These are phyloP conservation scores for Calameuta pallipes DNA, from an alignment of 2,888 invertebrate genomes.

Conservation along the genomic window DNA sequence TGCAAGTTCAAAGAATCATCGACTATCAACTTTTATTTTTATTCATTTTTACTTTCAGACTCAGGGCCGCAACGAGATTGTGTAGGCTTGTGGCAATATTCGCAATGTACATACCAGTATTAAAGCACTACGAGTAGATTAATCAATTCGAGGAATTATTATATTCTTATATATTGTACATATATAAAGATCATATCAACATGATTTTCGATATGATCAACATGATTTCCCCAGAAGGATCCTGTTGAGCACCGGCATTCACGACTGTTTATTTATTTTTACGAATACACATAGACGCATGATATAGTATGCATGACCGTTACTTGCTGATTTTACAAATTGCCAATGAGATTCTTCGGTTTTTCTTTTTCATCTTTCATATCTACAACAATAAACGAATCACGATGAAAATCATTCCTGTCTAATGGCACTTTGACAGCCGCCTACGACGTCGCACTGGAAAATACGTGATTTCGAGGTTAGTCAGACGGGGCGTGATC, in stretches of 20 bases:
- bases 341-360: not conserved
- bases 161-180: not conserved
- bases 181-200: not conserved
- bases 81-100: not conserved
- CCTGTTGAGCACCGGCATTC: not conserved
- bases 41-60: not conserved
- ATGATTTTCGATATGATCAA: not conserved
- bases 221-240: not conserved
- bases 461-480: not conserved
- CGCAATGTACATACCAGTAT: not conserved
- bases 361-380: not conserved
- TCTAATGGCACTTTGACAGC: not conserved
- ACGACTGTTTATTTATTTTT: not conserved
- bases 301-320: not conserved
- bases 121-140: not conserved
- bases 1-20: not conserved
- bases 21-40: not conserved
- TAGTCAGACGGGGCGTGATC: not conserved
- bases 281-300: not conserved
- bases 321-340: not conserved
- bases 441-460: not conserved
- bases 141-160: not conserved
- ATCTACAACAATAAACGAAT: not conserved
- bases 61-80: not conserved
- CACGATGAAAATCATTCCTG: not conserved